phyloP scores from a whole-genome alignment of 2,888 invertebrate species.

The Phortica okadai region DNA sequence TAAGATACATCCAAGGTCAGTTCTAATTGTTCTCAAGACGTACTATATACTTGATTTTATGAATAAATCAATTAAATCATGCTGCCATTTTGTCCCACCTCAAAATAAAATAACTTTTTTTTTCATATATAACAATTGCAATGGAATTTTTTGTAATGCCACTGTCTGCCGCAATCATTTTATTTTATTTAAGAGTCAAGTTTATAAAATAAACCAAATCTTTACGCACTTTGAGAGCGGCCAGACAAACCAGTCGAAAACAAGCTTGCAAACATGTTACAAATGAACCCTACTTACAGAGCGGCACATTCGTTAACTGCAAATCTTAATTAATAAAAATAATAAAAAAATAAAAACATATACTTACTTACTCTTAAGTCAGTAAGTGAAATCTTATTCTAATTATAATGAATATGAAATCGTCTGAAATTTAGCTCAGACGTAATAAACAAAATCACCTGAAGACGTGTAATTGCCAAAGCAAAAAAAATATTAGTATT shows the following conservation, averaged over 20 bases:
- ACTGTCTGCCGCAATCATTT: neutral
- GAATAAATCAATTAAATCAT: no score
- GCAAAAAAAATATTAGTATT: neutral
- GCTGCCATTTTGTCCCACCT: no score
- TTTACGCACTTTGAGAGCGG: neutral
- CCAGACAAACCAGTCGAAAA: neutral
- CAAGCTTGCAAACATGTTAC: neutral
- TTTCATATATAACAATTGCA: no score
- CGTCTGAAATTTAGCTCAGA: neutral
- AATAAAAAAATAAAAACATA: conserved; percentile 5
- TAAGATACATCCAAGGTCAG: no score
- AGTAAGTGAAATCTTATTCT: neutral
- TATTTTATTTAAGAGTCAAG: neutral
- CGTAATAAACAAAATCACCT: no score
- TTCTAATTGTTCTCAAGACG: no score
- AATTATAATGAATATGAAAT: neutral
- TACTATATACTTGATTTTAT: no score
- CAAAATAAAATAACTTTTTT: no score
- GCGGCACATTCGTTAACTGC: neutral
- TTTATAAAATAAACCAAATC: neutral
- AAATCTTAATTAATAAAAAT: conserved; percentile 17
- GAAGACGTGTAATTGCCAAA: no score
- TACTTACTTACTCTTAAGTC: neutral
- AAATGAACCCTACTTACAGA: neutral
- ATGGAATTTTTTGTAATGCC: neutral